phyloP scores from a whole-genome alignment of 2,113 vertebrate genomes.

The Pseudolaguvia tuberculata region DNA sequence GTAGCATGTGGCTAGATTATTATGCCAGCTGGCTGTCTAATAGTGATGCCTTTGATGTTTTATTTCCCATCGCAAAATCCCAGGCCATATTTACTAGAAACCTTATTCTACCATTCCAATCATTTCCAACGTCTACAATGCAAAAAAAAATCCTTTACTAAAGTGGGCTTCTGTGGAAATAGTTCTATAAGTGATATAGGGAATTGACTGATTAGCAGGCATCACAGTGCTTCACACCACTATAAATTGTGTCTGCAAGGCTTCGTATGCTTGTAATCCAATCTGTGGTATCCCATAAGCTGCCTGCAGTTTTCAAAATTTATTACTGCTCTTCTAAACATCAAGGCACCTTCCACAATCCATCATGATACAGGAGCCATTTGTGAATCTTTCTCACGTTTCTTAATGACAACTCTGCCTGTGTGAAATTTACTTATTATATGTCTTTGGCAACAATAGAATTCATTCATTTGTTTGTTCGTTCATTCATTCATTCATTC shows the following conservation, averaged over 20 bases:
- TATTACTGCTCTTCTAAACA: background rate
- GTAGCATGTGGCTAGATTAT: background rate
- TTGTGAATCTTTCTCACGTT: background rate
- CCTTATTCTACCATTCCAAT: background rate
- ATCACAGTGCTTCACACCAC: background rate
- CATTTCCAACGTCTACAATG: background rate
- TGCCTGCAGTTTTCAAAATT: background rate
- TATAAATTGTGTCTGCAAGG: background rate
- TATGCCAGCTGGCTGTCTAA: slow-evolving; percentile 11
- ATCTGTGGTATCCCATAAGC: background rate
- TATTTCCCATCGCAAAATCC: background rate
- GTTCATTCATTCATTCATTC: too few species aligned
- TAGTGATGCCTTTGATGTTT: slow-evolving; percentile 3
- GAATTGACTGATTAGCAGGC: background rate
- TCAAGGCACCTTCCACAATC: background rate
- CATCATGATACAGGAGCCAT: background rate
- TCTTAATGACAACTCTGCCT: background rate
- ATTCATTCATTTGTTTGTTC: too few species aligned
- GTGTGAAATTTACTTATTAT: background rate
- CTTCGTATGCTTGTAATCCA: background rate
- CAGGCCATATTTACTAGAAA: background rate
- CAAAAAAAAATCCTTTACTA: background rate
- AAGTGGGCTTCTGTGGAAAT: background rate
- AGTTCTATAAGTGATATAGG: background rate
- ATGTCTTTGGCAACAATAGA: background rate